Evolutionary conservation across 2,113 vertebrate genomes (phyloP).

Genomic region (Dipodomys spectabilis): DNA sequence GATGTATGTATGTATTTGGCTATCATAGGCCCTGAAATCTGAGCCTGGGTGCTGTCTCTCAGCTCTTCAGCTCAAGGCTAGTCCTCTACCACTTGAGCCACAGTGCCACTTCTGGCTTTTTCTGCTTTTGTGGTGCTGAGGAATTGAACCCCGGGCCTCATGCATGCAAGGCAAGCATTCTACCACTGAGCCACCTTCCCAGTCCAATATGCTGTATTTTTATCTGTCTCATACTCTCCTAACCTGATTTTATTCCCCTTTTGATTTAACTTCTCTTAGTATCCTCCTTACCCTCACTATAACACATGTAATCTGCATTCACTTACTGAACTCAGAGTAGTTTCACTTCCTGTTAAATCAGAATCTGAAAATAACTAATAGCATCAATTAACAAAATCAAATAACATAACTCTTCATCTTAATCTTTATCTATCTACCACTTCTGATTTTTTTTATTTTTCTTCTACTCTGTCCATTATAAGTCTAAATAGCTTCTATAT

Average conservation of each 20-base stretch:
- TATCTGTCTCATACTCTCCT: neutral
- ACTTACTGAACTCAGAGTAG: neutral
- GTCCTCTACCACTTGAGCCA: too few species aligned
- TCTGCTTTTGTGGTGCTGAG: too few species aligned
- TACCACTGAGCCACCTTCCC: too few species aligned
- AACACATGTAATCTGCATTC: neutral
- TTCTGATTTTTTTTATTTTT: neutral
- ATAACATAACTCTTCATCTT: neutral
- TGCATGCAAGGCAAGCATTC: too few species aligned
- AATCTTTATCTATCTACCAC: neutral
- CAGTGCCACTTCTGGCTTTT: too few species aligned
- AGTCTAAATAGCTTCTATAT: neutral
- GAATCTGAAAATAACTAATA: neutral
- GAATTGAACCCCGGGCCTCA: too few species aligned
- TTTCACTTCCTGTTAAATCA: neutral
- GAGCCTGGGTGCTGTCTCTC: too few species aligned
- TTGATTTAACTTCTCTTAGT: neutral
- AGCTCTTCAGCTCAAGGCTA: too few species aligned
- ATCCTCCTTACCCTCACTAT: neutral
- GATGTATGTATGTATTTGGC: too few species aligned
- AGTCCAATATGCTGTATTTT: neutral
- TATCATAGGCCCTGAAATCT: too few species aligned
- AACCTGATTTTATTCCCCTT: accelerated
- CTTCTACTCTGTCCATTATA: neutral
- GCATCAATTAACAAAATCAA: neutral